Evolutionary conservation across 2,888 invertebrate species (phyloP).

Genomic region (Drosophila prostipennis): DNA sequence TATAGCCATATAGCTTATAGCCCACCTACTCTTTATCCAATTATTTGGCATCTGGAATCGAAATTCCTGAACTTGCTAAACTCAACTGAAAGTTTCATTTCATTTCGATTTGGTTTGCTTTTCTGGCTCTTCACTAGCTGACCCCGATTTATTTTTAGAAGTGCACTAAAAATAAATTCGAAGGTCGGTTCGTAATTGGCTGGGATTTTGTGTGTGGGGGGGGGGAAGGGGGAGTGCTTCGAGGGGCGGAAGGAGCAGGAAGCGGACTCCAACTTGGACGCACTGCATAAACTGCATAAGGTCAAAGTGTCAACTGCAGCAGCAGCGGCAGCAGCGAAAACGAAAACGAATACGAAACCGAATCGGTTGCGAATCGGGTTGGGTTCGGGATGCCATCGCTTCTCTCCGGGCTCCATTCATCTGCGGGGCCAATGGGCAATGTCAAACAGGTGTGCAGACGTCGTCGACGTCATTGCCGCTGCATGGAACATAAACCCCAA

Average conservation of each 20-base stretch:
- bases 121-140: slow-evolving; percentile 40
- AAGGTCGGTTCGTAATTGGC: slow-evolving; percentile 65
- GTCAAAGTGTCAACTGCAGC: slow-evolving; percentile 65
- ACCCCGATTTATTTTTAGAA: slow-evolving; percentile 78
- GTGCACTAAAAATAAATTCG: slow-evolving; percentile 78
- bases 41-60: slow-evolving; percentile 11
- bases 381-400: background rate
- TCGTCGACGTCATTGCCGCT: slow-evolving; percentile 67
- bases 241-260: background rate
- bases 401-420: slow-evolving; percentile 36
- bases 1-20: background rate
- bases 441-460: slow-evolving; percentile 70
- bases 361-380: slow-evolving; percentile 14
- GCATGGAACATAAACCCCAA: slow-evolving; percentile 37
- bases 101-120: slow-evolving; percentile 1
- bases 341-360: background rate
- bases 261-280: slow-evolving; percentile 11
- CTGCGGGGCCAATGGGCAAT: slow-evolving; percentile 43
- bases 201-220: slow-evolving; percentile 36
- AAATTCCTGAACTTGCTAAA: slow-evolving; percentile 1
- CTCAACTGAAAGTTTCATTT: slow-evolving; percentile 1
- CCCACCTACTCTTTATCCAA: slow-evolving; percentile 3
- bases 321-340: background rate
- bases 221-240: background rate
- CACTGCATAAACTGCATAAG: slow-evolving; percentile 47